A percentile compares a stretch with the other conserved stretches of the same genome.
These are phyloP conservation scores for Tragopan temminckii DNA, from an alignment of 2,797 vertebrate species.

Conservation along the genomic window DNA sequence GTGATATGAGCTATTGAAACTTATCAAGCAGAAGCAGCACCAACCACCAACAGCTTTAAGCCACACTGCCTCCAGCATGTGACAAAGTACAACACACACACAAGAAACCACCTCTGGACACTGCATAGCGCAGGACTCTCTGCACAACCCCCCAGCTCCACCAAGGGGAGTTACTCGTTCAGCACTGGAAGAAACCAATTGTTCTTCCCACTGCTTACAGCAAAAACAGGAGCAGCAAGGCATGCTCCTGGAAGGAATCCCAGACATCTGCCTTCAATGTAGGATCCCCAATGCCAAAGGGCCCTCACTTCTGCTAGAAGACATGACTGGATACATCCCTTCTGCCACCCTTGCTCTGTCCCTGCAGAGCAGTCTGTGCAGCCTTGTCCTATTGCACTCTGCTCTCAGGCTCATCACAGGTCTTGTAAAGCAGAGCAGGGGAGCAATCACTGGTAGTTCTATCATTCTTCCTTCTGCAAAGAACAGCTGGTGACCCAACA, in stretches of 20 bases:
- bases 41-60: background rate
- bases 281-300: background rate
- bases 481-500: background rate
- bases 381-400: background rate
- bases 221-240: background rate
- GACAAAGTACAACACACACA: background rate
- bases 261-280: background rate
- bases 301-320: background rate
- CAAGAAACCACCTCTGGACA: background rate
- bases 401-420: no score
- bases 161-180: background rate
- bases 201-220: background rate
- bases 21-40: background rate
- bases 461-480: no score
- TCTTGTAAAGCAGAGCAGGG: background rate
- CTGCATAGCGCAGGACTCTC: background rate
- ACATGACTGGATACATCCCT: background rate
- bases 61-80: background rate
- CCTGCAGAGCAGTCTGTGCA: background rate
- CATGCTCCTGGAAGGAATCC: background rate
- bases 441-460: background rate
- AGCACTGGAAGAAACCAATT: background rate
- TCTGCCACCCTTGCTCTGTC: background rate
- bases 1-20: fast-evolving
- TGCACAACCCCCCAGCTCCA: background rate